These are phyloP conservation scores for Melieria picta DNA, from an alignment of 2,888 invertebrate species.

Conservation along the genomic window DNA sequence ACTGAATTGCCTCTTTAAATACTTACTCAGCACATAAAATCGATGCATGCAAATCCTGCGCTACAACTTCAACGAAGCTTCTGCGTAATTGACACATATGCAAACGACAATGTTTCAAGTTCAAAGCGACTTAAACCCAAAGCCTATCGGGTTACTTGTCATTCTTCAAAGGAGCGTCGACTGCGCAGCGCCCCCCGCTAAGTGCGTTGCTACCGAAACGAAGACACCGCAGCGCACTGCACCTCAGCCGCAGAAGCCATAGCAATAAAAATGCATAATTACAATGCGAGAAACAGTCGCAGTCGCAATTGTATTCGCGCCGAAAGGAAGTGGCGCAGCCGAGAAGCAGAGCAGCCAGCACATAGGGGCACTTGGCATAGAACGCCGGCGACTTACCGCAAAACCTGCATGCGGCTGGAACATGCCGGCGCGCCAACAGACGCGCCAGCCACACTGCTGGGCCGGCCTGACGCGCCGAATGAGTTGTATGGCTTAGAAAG, in stretches of 20 bases:
- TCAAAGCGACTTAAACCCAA: constrained; percentile 23
- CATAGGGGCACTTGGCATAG: neutral
- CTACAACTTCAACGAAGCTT: no score
- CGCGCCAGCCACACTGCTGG: no score
- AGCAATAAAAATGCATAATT: constrained; percentile 49
- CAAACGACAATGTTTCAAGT: constrained; percentile 19
- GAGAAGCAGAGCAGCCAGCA: neutral
- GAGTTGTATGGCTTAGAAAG: constrained; percentile 6
- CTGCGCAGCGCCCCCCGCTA: constrained; percentile 1
- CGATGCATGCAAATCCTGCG: no score
- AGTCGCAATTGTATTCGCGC: neutral
- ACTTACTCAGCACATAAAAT: no score
- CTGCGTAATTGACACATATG: no score
- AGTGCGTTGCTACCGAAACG: neutral
- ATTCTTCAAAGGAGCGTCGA: constrained; percentile 9
- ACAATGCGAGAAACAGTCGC: constrained; percentile 52
- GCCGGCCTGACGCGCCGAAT: neutral
- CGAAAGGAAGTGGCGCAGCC: neutral
- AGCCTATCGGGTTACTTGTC: constrained; percentile 17
- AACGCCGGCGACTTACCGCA: no score
- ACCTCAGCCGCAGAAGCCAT: constrained; percentile 51
- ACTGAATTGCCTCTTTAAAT: no score
- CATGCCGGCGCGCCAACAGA: no score
- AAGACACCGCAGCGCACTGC: neutral
- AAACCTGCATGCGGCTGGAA: no score